Evolutionary conservation across 53 echinoderm and acorn worm species (phyloP).

Genomic region (Paelopatides confundens): DNA sequence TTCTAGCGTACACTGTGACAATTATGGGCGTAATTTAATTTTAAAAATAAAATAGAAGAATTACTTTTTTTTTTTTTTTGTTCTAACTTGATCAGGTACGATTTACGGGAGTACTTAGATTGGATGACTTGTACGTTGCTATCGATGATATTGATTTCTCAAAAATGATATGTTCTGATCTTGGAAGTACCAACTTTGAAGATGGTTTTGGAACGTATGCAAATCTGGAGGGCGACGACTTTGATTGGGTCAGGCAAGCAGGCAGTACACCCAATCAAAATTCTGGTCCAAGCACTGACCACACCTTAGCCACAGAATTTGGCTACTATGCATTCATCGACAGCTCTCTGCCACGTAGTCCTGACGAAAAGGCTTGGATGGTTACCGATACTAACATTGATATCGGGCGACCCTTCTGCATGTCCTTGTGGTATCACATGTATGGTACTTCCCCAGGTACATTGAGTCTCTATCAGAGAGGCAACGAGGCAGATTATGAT

Average conservation of each 20-base stretch:
- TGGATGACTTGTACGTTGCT: constrained; percentile 68
- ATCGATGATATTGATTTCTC: constrained; percentile 86
- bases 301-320: constrained; percentile 71
- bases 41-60: neutral
- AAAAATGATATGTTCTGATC: constrained; percentile 68
- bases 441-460: constrained; percentile 57
- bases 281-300: constrained; percentile 78
- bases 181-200: constrained; percentile 84
- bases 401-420: constrained; percentile 58
- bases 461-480: constrained; percentile 59
- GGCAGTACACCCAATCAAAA: constrained; percentile 54
- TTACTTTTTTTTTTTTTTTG: neutral
- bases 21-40: neutral
- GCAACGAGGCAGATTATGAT: constrained; percentile 44
- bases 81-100: neutral
- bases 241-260: constrained; percentile 82
- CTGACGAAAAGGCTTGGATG: constrained; percentile 67
- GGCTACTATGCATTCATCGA: constrained; percentile 84
- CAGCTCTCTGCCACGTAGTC: constrained; percentile 63
- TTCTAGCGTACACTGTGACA: too few species aligned
- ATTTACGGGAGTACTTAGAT: neutral
- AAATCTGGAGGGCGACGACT: constrained; percentile 72
- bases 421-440: constrained; percentile 93
- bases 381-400: constrained; percentile 74
- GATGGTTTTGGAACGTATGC: constrained; percentile 77